Conservation (phyloP, 2,888 invertebrate genomes). For the Apocheima hispidaria region DNA sequence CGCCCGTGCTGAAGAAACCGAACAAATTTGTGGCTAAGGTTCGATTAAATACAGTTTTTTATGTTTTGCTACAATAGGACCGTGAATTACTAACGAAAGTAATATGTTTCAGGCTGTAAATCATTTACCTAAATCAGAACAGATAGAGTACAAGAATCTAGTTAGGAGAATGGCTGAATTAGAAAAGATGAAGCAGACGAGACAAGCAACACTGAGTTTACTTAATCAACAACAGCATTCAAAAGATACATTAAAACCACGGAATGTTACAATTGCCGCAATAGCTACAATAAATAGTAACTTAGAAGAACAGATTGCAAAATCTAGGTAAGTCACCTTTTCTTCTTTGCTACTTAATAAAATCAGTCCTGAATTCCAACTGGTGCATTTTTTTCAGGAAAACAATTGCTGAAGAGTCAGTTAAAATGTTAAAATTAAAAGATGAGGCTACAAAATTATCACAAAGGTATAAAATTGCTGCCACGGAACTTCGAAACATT, state of each 20-base stretch:
- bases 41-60: background rate
- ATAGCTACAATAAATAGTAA: conserved; percentile 48
- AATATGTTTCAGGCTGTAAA: conserved; percentile 71
- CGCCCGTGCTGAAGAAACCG: conserved; percentile 56
- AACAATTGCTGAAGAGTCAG: conserved; percentile 78
- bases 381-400: conserved; percentile 63
- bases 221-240: conserved; percentile 48
- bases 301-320: conserved; percentile 73
- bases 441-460: conserved; percentile 73
- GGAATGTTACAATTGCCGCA: conserved; percentile 60
- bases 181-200: conserved; percentile 78
- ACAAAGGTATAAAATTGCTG: conserved; percentile 77
- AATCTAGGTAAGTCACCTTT: conserved; percentile 65
- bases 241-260: conserved; percentile 73
- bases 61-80: background rate
- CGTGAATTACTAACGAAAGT: background rate
- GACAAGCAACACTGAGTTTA: conserved; percentile 63
- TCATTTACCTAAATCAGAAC: conserved; percentile 80
- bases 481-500: conserved; percentile 74
- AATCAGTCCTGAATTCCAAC: background rate
- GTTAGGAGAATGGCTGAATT: conserved; percentile 82
- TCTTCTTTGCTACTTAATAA: background rate
- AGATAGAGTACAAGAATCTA: conserved; percentile 79
- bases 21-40: conserved; percentile 81
- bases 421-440: conserved; percentile 74